phyloP scores from a whole-genome alignment of 1,140 invertebrate genomes.

The Dreissena polymorpha region DNA sequence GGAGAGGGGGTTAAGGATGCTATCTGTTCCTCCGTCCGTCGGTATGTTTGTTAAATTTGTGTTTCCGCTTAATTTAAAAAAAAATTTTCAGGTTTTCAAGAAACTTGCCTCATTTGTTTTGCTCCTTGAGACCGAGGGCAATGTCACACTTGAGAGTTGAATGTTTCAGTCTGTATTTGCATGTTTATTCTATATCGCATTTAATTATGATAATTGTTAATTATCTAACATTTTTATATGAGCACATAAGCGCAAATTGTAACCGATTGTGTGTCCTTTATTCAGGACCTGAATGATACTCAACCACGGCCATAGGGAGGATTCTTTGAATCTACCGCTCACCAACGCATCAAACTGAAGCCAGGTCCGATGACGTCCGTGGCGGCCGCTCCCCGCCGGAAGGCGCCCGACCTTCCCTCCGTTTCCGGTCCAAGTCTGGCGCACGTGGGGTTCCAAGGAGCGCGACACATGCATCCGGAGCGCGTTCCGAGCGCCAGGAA shows the following conservation, averaged over 20 bases:
- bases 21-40: no score
- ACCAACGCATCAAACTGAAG: background rate
- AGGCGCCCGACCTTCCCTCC: constrained; percentile 89
- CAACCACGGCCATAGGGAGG: background rate
- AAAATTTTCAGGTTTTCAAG: no score
- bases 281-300: background rate
- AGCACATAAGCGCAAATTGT: background rate
- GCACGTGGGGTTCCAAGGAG: constrained; percentile 70
- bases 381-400: constrained; percentile 85
- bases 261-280: background rate
- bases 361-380: constrained; percentile 14
- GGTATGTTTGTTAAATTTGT: no score
- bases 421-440: constrained; percentile 83
- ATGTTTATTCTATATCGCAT: background rate
- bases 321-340: background rate
- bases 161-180: no score
- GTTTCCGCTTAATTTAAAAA: no score
- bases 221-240: background rate
- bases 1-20: no score
- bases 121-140: no score
- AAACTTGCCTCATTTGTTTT: no score
- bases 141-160: no score
- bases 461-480: constrained; percentile 73
- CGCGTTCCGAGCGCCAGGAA: constrained; percentile 67
- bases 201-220: background rate